These are phyloP conservation scores for Osedax frankpressi DNA, from an alignment of 2,888 invertebrate species.

Conservation along the genomic window DNA sequence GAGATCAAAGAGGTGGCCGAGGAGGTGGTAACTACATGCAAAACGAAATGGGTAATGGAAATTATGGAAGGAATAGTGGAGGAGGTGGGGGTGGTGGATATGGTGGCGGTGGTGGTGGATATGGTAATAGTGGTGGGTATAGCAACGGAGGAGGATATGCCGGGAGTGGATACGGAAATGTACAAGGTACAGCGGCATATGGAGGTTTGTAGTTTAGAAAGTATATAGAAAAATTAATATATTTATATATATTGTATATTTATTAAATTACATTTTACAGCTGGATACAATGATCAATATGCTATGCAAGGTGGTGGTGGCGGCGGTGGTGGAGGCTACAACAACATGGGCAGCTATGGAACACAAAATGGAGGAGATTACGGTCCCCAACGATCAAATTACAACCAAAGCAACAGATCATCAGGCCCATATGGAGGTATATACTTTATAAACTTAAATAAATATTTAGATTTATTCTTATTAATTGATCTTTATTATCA, in stretches of 20 bases:
- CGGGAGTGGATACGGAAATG: not conserved
- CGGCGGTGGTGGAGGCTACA: not conserved
- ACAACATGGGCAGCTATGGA: not conserved
- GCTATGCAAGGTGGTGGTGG: not conserved
- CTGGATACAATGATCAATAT: not conserved
- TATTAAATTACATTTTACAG: not conserved
- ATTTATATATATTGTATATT: not conserved
- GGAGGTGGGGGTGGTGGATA: not conserved
- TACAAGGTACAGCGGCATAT: not conserved
- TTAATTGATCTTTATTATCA: no score
- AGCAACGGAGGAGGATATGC: not conserved
- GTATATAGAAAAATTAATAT: no score
- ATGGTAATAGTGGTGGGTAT: not conserved
- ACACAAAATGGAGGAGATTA: not conserved
- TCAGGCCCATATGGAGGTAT: not conserved
- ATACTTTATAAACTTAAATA: no score
- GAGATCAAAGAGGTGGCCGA: no score
- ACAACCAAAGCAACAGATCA: not conserved
- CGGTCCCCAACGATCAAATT: not conserved
- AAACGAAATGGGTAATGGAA: no score
- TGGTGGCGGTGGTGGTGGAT: not conserved
- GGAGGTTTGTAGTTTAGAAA: no score
- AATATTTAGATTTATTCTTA: no score
- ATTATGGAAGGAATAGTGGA: slow-evolving; percentile 6
- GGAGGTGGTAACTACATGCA: no score